These are phyloP conservation scores for Teleiodes luculella DNA, from an alignment of 2,888 invertebrate species.

Conservation along the genomic window DNA sequence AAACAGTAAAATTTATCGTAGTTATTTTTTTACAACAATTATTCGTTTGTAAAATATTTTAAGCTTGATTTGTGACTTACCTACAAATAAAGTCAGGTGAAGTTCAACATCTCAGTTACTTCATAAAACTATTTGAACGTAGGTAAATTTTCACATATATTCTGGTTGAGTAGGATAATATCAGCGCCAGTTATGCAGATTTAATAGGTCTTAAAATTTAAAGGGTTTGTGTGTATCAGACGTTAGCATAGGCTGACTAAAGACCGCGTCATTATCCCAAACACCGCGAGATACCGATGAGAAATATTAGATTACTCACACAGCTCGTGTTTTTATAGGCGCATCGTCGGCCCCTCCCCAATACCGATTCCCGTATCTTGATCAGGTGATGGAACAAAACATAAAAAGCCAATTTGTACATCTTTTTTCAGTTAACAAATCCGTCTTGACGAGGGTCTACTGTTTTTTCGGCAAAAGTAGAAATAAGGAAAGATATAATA, in stretches of 20 bases:
- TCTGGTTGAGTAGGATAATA: background rate
- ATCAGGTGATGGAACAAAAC: constrained; percentile 68
- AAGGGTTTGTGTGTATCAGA: background rate
- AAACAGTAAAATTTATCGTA: too few species aligned
- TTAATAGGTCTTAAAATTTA: constrained; percentile 10
- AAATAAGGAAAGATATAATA: constrained; percentile 43
- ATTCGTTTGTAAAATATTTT: too few species aligned
- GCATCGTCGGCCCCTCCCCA: background rate
- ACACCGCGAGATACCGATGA: too few species aligned
- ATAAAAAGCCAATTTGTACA: constrained; percentile 69
- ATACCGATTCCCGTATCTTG: constrained; percentile 41
- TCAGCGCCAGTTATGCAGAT: constrained; percentile 4
- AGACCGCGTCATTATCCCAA: background rate
- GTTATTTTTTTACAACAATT: too few species aligned
- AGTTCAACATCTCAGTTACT: background rate
- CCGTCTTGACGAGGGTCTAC: constrained; percentile 63
- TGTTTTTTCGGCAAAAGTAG: constrained; percentile 45
- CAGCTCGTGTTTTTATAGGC: background rate
- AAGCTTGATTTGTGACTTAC: too few species aligned
- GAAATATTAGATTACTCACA: background rate
- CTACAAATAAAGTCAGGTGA: too few species aligned
- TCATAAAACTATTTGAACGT: background rate
- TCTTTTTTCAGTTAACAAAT: constrained; percentile 65
- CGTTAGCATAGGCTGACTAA: background rate
- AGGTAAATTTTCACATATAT: background rate